A percentile compares a stretch with the other conserved stretches of the same genome.
phyloP scores from a whole-genome alignment of 2,113 vertebrate species.

The Sterrhoptilus dennistouni region DNA sequence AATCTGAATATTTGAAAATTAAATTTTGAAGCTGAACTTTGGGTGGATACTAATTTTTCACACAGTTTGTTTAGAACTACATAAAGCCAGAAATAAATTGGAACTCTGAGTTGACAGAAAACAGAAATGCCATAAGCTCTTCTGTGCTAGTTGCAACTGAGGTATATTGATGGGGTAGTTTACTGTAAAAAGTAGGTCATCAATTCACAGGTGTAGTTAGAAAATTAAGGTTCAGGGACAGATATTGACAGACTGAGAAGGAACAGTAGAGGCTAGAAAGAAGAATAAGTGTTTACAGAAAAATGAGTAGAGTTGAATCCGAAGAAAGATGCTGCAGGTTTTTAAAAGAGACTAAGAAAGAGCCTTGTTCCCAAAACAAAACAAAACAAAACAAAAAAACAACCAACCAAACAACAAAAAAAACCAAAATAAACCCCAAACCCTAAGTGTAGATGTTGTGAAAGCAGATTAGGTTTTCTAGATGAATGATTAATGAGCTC shows the following conservation, averaged over 20 bases:
- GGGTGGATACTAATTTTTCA: neutral
- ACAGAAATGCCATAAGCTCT: neutral
- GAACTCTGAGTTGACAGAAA: neutral
- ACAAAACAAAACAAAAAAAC: neutral
- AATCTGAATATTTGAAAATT: neutral
- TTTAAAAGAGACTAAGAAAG: neutral
- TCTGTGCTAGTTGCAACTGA: neutral
- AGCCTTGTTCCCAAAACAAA: neutral
- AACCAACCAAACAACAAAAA: too few species aligned
- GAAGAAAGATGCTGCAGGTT: neutral
- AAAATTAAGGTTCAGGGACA: slow-evolving; percentile 12
- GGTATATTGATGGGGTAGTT: neutral
- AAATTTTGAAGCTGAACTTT: neutral
- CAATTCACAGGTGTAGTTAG: neutral
- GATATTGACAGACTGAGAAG: neutral
- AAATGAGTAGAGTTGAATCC: neutral
- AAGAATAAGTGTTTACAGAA: neutral
- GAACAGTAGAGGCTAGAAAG: neutral
- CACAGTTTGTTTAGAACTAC: neutral
- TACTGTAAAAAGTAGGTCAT: neutral
- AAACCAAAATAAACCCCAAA: too few species aligned
- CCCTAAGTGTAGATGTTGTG: neutral
- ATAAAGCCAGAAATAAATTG: neutral
- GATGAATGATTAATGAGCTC: neutral
- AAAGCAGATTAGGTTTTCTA: neutral